These are phyloP conservation scores for Acleris holmiana DNA, from an alignment of 2,888 invertebrate species.

Conservation along the genomic window DNA sequence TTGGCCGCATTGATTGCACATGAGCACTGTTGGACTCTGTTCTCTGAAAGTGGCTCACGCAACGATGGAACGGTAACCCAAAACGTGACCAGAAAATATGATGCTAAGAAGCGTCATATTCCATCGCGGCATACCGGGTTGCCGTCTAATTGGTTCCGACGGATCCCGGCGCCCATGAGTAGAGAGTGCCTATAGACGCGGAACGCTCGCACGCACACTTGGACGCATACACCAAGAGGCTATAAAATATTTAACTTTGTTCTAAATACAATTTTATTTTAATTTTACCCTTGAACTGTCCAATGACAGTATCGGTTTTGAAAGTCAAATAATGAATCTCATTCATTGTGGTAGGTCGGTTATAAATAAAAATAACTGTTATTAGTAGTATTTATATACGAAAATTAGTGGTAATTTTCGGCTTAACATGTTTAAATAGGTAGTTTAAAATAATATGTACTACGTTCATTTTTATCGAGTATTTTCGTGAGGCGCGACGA, in stretches of 20 bases:
- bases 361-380: no score
- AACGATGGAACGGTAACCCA: constrained; percentile 81
- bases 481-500: no score
- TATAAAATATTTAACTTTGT: background rate
- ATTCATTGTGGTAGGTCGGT: no score
- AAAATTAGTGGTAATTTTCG: no score
- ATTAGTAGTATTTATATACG: no score
- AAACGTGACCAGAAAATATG: constrained; percentile 80
- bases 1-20: constrained; percentile 80
- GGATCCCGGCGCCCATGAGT: constrained; percentile 47
- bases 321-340: no score
- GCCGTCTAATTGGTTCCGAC: constrained; percentile 71
- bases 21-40: constrained; percentile 67
- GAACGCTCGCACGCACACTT: constrained; percentile 7
- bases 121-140: constrained; percentile 71
- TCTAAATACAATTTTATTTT: no score
- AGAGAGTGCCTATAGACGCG: constrained; percentile 23
- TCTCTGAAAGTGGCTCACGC: constrained; percentile 82
- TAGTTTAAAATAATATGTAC: no score
- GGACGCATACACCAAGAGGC: background rate
- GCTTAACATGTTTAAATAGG: no score
- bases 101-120: constrained; percentile 70
- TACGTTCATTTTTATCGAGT: no score
- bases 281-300: no score
- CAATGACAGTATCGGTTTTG: no score